Conservation (phyloP, 2,797 vertebrate genomes). For the Taenioides sp. region DNA sequence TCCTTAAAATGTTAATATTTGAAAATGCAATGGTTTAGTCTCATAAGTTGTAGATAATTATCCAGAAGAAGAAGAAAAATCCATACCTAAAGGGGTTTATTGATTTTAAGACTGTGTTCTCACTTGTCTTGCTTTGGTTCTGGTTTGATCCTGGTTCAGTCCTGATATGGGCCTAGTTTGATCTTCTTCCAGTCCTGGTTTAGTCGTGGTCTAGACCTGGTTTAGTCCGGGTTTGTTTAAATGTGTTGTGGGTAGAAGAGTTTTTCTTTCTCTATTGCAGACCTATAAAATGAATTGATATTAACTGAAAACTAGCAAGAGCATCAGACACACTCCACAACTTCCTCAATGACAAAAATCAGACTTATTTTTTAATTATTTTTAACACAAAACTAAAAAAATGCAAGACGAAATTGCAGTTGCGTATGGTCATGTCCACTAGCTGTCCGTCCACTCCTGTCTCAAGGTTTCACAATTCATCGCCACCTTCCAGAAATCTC, state of each 20-base stretch:
- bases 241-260: too few species aligned
- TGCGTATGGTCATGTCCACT: not conserved
- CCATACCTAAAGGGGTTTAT: too few species aligned
- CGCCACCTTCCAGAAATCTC: slow-evolving; percentile 58
- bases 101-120: too few species aligned
- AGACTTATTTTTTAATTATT: not conserved
- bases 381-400: too few species aligned
- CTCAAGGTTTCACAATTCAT: slow-evolving; percentile 53
- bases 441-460: slow-evolving; percentile 14
- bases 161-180: too few species aligned
- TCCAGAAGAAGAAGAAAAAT: too few species aligned
- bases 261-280: not conserved
- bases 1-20: too few species aligned
- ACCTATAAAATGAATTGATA: not conserved
- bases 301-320: not conserved
- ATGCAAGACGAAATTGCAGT: too few species aligned
- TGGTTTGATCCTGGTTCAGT: not conserved
- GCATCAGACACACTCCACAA: not conserved
- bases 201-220: not conserved
- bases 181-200: not conserved
- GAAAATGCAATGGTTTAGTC: too few species aligned
- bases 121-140: too few species aligned
- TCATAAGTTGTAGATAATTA: too few species aligned
- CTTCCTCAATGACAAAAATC: not conserved
- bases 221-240: not conserved